phyloP scores from a whole-genome alignment of 2,888 invertebrate species.

The Malachius bipustulatus region DNA sequence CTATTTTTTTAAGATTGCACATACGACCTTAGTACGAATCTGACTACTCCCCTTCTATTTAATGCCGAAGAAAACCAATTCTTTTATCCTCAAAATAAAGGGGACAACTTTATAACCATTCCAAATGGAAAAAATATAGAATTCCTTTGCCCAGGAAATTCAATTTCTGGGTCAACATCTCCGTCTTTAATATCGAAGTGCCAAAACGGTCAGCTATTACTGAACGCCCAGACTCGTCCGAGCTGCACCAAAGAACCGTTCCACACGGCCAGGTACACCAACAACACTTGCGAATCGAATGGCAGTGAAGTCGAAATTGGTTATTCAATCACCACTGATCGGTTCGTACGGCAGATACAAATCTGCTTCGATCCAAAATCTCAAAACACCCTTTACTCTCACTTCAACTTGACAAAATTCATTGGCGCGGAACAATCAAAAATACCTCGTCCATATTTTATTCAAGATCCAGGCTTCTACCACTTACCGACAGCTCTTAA shows the following conservation, averaged over 20 bases:
- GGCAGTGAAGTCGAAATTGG: conserved; percentile 42
- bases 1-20: too few species aligned
- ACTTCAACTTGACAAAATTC: conserved; percentile 38
- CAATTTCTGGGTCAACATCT: too few species aligned
- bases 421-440: conserved; percentile 40
- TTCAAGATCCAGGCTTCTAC: conserved; percentile 40
- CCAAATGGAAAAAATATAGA: background rate
- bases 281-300: conserved; percentile 36
- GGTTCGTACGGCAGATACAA: conserved; percentile 39
- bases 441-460: conserved; percentile 40
- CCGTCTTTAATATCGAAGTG: too few species aligned
- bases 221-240: too few species aligned
- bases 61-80: too few species aligned
- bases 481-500: conserved; percentile 23
- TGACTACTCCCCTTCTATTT: too few species aligned
- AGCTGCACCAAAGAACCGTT: conserved; percentile 3
- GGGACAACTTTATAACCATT: background rate
- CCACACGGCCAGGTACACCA: background rate
- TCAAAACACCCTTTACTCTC: conserved; percentile 42
- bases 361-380: conserved; percentile 44
- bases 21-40: too few species aligned
- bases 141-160: background rate
- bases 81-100: too few species aligned
- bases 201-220: too few species aligned
- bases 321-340: conserved; percentile 35